Evolutionary conservation across 2,888 invertebrate genomes (phyloP), one percentile per base, ranked within the genome.

Genomic region (Podotricha telesiphe): DNA sequence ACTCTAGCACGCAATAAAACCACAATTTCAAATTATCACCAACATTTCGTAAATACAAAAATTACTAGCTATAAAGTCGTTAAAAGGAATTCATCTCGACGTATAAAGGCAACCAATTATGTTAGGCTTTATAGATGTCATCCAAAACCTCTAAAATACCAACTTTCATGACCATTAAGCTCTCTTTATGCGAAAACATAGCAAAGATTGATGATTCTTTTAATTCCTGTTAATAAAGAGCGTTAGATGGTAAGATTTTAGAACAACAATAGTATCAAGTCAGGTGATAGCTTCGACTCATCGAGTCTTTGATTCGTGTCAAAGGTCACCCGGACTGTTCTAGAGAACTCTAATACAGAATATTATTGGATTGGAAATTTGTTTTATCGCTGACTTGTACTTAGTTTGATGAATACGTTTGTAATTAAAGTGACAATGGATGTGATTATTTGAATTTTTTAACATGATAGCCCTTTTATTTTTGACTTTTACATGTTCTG

Each of bases 181-280:
- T 70, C 19, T 40, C 58, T 62, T 50, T 58, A 68, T 66, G 70
- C 68, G 64, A 73, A 72, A 68, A 67, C 28, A 28, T 59, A 62
- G 50, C 56, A 64, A 63, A 73, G 73, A 74, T 73, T 74, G 67
- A 70, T 73, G 68, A 68, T 20, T 67, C 56, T 70, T 70, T 75
- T 64, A 58, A 70, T 71, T 58, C 59, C 55, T 70, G 62, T 71
- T 67, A 66, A 70, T 59, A 75, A 75, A 67, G 77, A 75, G n/a
- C n/a, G 79, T 84, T 84, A 85, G 64, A 71, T 70, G 71, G 81
- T 83, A 86, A 84, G 86, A 84, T 78, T 80, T 86, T 83, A 85
- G 86, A 78, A 81, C 87, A 89, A 91, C 91, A 91, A 91, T 91
- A 82, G 90, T 61, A 85, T 85, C 86, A 86, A 85, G 81, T 81